Conservation (phyloP, 2,888 invertebrate species). For the Hecatera dysodea region DNA sequence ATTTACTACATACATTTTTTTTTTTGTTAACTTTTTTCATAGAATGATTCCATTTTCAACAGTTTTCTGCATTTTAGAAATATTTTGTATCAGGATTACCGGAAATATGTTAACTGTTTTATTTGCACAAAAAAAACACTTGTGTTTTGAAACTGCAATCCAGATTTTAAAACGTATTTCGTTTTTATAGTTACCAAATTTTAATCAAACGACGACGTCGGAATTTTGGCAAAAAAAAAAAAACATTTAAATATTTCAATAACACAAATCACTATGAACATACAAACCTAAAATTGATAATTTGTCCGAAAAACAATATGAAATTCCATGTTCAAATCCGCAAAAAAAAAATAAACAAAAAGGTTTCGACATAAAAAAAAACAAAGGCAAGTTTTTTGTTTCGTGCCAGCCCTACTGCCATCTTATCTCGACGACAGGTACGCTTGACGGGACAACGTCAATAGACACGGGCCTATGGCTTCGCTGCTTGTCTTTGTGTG, state of each 20-base stretch:
- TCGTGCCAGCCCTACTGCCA: constrained; percentile 75
- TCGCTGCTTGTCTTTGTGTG: constrained; percentile 27
- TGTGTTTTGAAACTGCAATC: not conserved
- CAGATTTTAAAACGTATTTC: constrained; percentile 8
- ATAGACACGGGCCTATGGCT: constrained; percentile 72
- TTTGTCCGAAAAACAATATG: not conserved
- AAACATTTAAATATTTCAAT: not conserved
- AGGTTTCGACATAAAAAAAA: not conserved
- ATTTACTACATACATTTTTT: constrained; percentile 43
- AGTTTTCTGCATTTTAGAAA: constrained; percentile 22
- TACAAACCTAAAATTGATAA: constrained; percentile 7
- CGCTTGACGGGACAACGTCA: constrained; percentile 85
- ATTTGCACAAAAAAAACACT: not conserved
- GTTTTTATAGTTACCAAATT: constrained; percentile 4
- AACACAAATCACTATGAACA: not conserved
- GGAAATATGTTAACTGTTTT: constrained; percentile 28
- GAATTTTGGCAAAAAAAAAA: not conserved
- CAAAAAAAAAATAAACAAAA: constrained; percentile 8
- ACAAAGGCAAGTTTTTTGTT: not conserved
- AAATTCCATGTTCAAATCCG: not conserved
- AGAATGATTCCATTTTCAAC: constrained; percentile 47
- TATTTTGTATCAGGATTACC: constrained; percentile 30
- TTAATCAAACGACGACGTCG: not conserved
- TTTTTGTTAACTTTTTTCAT: constrained; percentile 29
- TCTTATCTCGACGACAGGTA: constrained; percentile 83